Evolutionary conservation across 1,140 invertebrate species (phyloP), one percentile per base, ranked within the genome.

Genomic region (Dendroctonus ponderosae): DNA sequence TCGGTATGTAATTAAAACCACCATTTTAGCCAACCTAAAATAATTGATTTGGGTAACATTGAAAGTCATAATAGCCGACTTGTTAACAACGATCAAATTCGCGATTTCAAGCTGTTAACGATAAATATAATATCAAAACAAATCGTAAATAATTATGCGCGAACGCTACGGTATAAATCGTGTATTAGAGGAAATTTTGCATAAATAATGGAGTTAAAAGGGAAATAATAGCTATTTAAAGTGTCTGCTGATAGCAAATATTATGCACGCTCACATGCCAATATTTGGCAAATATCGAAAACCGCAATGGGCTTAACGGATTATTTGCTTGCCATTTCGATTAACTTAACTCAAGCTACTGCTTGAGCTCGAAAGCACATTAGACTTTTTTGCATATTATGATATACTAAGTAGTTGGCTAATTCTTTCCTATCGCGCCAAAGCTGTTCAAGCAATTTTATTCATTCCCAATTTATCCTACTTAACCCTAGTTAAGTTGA

Each of bases 181-280:
- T 49, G 46, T 53, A 37, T 65, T 57, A 58, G 62, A 65, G 62
- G 62, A 65, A 58, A 66, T 66, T 66, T 66, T 66, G 52, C 64
- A 66, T 66, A 66, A 66, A 66, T 66, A 66, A 66, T 66, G 57
- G 64, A 66, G 64, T 66, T 66, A 66, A 66, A 66, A 66, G 64
- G 64, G 64, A 66, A 66, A 66, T 66, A 66, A 66, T 66, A 60
- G 64, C 64, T 66, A 66, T 66, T 66, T 66, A 66, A 50, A 59
- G 53, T 56, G 62, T 65, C 62, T 66, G 57, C 41, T 41, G 64
- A 59, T 66, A 66, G 54, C 64, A 42, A 60, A 66, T 65, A 65
- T 57, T 57, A 39, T 49, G 49, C 60, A 51, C 53, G 60, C 43
- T 52, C 48, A 53, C 60, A 53, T 53, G 48, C 37, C 60, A 52